Evolutionary conservation across 37 sponge, comb jelly and placozoan genomes (phyloP), one percentile per base, ranked within the genome.

Genomic region (Geodia barretti): DNA sequence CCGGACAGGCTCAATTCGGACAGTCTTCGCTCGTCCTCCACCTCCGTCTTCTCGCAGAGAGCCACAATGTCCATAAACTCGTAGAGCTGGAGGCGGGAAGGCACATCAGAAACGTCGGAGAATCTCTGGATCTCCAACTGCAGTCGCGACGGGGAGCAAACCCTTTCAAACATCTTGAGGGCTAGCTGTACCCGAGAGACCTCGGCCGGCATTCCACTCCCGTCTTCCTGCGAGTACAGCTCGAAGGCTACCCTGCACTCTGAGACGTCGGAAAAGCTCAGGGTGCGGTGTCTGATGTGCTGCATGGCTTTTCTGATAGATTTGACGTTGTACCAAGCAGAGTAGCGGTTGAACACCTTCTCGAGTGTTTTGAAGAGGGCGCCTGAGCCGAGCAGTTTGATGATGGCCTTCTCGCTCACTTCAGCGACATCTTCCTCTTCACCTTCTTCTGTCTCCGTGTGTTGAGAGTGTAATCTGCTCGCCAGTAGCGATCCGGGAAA

Each of bases 21-120:
- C 75, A 84, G 84, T 4, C 30, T 25, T 42, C 24, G 37, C 28
- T 9, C 62, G 32, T 85, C 87, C 2, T 65, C 76, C n/a, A 67
- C 72, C 41, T 74, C 75, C 40, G 59, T 8, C 3, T 21, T 59
- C 36, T 58, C 64, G 60, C 77, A 79, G 21, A 75, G 25, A 28
- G 66, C 62, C 9, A 86, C 79, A 2, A 91, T 19, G 60, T 83
- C 76, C 1, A 87, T 72, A 35, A 83, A 91, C 42, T 91, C 92
- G 40, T 83, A 87, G 31, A 91, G 60, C 66, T 91, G 87, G 14
- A 91, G 33, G 0, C 83, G 60, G 1, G 41, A 43, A 4, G 87
- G 92, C 0, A 79, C 28, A 11, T 86, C 80, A 19, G 78, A 39
- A 29, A 31, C n/a, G 0, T 43, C 28, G n/a, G 54, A 41, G 42